A percentile compares a stretch with the other conserved stretches of the same genome.
phyloP scores from a whole-genome alignment of 2,888 invertebrate genomes.

The Dexiosoma caninum region DNA sequence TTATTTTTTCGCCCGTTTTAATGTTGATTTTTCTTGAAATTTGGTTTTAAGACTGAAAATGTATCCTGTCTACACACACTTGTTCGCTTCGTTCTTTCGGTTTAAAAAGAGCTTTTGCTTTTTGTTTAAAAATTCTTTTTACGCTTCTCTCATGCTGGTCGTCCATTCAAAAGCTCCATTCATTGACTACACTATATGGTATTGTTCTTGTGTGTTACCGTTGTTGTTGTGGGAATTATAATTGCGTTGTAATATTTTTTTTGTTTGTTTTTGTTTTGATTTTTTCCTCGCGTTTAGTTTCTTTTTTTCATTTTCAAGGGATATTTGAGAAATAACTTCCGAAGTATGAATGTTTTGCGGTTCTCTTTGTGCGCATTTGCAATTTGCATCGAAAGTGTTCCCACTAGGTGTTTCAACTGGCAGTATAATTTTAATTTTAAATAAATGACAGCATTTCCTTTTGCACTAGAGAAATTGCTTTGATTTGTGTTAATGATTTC shows the following conservation, averaged over 20 bases:
- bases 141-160: not conserved
- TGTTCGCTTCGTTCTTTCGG: conserved; percentile 73
- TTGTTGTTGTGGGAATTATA: conserved; percentile 4
- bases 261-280: conserved; percentile 49
- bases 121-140: not conserved
- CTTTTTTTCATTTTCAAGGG: not conserved
- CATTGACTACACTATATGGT: conserved; percentile 57
- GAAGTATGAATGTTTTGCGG: not conserved
- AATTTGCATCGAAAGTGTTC: no score
- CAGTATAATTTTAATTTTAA: no score
- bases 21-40: conserved; percentile 67
- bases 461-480: no score
- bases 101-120: conserved; percentile 55
- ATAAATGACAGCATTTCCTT: no score
- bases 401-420: no score
- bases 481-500: no score
- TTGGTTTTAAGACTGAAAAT: conserved; percentile 64
- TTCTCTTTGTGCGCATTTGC: not conserved
- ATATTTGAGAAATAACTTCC: not conserved
- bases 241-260: conserved; percentile 55
- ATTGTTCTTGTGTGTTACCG: no score
- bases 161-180: conserved; percentile 66
- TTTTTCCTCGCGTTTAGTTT: not conserved
- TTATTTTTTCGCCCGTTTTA: conserved; percentile 26
- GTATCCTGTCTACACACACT: conserved; percentile 72